These are phyloP conservation scores for Salvelinus sp. DNA, from an alignment of 2,113 vertebrate species.

Conservation along the genomic window DNA sequence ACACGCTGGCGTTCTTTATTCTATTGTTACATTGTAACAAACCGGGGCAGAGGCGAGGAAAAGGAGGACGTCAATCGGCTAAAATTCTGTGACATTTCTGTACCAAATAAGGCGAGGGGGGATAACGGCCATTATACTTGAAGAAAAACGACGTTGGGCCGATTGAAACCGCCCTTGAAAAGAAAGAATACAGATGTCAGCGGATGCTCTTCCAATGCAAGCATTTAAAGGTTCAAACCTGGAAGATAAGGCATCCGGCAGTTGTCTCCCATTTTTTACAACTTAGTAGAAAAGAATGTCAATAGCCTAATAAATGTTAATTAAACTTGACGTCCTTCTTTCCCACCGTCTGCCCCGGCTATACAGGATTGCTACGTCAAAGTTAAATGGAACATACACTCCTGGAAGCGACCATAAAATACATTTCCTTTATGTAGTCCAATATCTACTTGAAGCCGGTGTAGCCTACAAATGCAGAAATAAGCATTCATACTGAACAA, in stretches of 20 bases:
- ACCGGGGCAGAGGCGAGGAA: conserved; percentile 63
- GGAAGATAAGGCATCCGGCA: conserved; percentile 46
- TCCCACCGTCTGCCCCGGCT: conserved; percentile 48
- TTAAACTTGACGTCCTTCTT: conserved; percentile 47
- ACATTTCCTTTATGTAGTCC: conserved; percentile 18
- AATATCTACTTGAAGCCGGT: conserved; percentile 52
- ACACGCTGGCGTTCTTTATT: conserved; percentile 64
- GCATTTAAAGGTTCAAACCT: conserved; percentile 40
- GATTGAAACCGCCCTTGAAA: conserved; percentile 54
- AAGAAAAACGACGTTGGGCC: conserved; percentile 41
- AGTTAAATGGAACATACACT: conserved; percentile 43
- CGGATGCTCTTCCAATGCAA: conserved; percentile 54
- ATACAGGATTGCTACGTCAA: conserved; percentile 52
- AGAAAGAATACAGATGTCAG: conserved; percentile 60
- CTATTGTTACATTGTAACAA: conserved; percentile 78
- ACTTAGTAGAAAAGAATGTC: conserved; percentile 22
- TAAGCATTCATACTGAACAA: not conserved
- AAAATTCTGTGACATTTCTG: conserved; percentile 28
- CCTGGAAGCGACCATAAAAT: conserved; percentile 23
- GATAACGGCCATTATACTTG: conserved; percentile 6
- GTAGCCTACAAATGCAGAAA: conserved; percentile 13
- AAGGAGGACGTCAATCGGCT: conserved; percentile 51
- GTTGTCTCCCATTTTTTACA: conserved; percentile 12
- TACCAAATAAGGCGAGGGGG: conserved; percentile 1
- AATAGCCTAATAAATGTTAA: conserved; percentile 22